Base-by-base conservation (phyloP, 2,888 invertebrate genomes). In the Ariolimax columbianus region DNA sequence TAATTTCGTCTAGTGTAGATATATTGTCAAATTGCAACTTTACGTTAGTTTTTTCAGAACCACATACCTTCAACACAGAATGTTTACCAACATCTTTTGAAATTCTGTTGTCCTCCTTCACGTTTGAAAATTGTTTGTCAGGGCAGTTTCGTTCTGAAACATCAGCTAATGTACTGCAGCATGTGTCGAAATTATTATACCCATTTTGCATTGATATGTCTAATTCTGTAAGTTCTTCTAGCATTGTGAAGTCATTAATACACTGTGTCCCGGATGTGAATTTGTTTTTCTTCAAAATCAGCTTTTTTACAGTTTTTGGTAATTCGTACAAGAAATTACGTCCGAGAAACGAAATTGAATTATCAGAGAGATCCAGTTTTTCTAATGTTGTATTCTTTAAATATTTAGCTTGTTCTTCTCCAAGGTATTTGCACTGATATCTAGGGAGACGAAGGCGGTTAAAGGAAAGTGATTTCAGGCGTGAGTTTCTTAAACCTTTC, bases 271-370 rank as follows among this genome's bases (percentile, higher is more conserved):
- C 66, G 1, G 55, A 23, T 17, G 59, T 63, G 1, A 82, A 36
- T 43, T 59, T 51, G 43, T 82, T 82, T 63, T 30, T 30, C 17
- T 17, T 75, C 30, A 82, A 23, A 40, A 82, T 30, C 11, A 82
- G 19, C 73, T 30, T 73, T n/a, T 73, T 4, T n/a, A 82, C 7
- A 1, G 73, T 82, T 17, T 33, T 26, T 14, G 82, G 82, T 63
- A 82, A 59, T 23, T 30, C 19, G 7, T 38, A 30, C 26, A 55
- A 38, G 63, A 75, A 82, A 40, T 82, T 75, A 19, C 33, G 47
- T 30, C 51, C 70, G 3, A 82, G 38, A 4, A 75, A 30, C 30
- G 19, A 40, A 33, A 82, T 51, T 63, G n/a, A 6, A 33, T 82
- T 82, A 7, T 40, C 63, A 63, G 82, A 51, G 14, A 81, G n/a